Percentiles rank a stretch among this genome's conserved stretches.
Evolutionary conservation across 2,113 vertebrate species (phyloP).

Genomic region (Podarcis muralis): DNA sequence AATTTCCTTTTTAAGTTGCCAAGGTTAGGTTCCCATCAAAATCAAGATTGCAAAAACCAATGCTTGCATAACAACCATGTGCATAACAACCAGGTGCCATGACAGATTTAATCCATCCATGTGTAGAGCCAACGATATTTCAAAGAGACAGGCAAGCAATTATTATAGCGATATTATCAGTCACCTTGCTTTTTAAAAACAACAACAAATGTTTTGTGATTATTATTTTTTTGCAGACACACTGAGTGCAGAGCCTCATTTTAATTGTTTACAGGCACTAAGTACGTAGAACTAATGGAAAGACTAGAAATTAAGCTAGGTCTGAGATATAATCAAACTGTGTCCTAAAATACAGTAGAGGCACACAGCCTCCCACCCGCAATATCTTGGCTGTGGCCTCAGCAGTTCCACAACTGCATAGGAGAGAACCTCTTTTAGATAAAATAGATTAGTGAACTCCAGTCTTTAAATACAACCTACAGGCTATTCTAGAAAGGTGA

Average conservation of each 20-base stretch:
- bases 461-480: background rate
- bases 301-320: background rate
- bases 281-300: background rate
- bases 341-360: background rate
- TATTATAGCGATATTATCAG: background rate
- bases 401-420: background rate
- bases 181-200: background rate
- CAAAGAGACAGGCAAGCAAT: background rate
- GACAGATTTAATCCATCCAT: background rate
- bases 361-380: background rate
- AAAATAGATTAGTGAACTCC: background rate
- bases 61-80: background rate
- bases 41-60: background rate
- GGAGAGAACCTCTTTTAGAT: background rate
- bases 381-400: background rate
- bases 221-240: background rate
- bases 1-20: background rate
- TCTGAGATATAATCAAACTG: background rate
- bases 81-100: background rate
- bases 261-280: background rate
- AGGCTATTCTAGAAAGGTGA: background rate
- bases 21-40: background rate
- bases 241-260: background rate
- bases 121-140: background rate
- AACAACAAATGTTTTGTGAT: background rate